Evolutionary conservation across 2,888 invertebrate genomes (phyloP).

Genomic region (Synergus gifuensis): DNA sequence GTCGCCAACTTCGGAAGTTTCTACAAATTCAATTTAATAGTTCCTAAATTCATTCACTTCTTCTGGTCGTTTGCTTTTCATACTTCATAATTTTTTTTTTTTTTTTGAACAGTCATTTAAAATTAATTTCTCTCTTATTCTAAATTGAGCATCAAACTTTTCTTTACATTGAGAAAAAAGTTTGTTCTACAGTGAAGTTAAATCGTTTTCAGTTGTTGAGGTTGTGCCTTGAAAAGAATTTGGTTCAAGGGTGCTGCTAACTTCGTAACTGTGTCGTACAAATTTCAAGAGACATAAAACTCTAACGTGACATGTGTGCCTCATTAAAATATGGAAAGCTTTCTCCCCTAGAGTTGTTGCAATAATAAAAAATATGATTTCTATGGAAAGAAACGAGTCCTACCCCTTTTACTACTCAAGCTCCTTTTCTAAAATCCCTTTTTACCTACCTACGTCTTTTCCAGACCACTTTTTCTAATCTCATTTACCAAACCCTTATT

Average conservation of each 20-base stretch:
- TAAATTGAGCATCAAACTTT: not conserved
- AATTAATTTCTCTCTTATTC: not conserved
- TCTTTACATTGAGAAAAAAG: not conserved
- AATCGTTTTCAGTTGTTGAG: slow-evolving; percentile 32
- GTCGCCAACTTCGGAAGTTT: no score
- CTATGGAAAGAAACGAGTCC: not conserved
- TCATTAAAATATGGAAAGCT: slow-evolving; percentile 32
- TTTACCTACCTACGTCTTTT: no score
- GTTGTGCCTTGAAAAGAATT: slow-evolving; percentile 62
- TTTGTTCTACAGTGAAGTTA: slow-evolving; percentile 8
- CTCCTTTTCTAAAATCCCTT: no score
- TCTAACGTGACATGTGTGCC: slow-evolving; percentile 49
- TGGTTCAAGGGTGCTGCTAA: slow-evolving; percentile 65
- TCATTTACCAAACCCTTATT: no score
- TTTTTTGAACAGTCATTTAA: not conserved
- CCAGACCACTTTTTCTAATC: no score
- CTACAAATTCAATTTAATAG: no score
- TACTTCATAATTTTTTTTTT: not conserved
- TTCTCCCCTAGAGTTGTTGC: slow-evolving; percentile 19
- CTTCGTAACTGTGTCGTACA: slow-evolving; percentile 60
- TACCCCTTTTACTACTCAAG: no score
- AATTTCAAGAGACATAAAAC: slow-evolving; percentile 58
- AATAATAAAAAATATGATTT: not conserved
- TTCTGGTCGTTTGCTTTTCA: not conserved
- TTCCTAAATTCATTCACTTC: no score